A percentile compares a stretch with the other conserved stretches of the same genome.
phyloP scores from a whole-genome alignment of 2,113 vertebrate genomes.

The Holacanthus passer region DNA sequence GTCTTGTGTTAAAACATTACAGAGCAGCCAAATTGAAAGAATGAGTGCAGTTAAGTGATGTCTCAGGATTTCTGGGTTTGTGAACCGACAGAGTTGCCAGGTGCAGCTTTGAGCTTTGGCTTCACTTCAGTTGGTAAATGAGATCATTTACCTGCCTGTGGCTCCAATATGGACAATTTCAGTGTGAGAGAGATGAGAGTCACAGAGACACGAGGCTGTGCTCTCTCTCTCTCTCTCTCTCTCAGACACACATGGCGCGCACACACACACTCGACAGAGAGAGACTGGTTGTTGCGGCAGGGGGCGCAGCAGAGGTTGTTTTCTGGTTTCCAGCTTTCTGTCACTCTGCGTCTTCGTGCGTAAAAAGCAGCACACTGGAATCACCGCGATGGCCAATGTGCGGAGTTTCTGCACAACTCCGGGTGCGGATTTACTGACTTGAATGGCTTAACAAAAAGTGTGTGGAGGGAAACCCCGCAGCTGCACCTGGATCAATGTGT shows the following conservation, averaged over 20 bases:
- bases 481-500: constrained; percentile 55
- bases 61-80: background rate
- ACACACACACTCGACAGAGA: background rate
- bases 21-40: background rate
- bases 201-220: background rate
- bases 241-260: constrained; percentile 15
- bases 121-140: background rate
- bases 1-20: background rate
- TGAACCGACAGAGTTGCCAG: background rate
- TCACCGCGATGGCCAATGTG: constrained; percentile 27
- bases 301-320: constrained; percentile 66
- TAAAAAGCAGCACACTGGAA: constrained; percentile 38
- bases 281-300: constrained; percentile 31
- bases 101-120: constrained; percentile 4
- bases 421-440: constrained; percentile 13
- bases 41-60: background rate
- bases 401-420: background rate
- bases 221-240: background rate
- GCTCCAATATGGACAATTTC: background rate
- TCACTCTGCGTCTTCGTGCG: constrained; percentile 47
- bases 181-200: background rate
- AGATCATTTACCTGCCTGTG: constrained; percentile 21
- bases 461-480: constrained; percentile 14
- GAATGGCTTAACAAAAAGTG: constrained; percentile 23
- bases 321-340: constrained; percentile 35